A percentile compares a stretch with the other conserved stretches of the same genome.
These are phyloP conservation scores for Ceriagrion tenellum DNA, from an alignment of 2,888 invertebrate species.

Conservation along the genomic window DNA sequence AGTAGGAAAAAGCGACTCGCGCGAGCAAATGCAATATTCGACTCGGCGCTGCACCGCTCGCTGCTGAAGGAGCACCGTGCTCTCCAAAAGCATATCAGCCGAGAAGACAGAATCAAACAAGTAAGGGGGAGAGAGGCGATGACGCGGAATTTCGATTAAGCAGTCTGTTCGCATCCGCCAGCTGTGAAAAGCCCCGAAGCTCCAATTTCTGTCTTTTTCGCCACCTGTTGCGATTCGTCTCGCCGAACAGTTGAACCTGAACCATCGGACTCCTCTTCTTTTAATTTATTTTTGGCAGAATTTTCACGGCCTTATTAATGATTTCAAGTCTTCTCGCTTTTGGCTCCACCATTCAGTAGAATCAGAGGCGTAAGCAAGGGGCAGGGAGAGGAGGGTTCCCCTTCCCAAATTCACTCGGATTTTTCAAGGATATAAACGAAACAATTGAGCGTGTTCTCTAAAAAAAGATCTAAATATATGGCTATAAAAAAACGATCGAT, in stretches of 20 bases:
- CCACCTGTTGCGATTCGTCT: slow-evolving; percentile 32
- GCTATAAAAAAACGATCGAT: too few relatives aligned
- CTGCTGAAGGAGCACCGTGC: not conserved
- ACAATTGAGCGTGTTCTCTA: too few relatives aligned
- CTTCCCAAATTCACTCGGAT: not conserved
- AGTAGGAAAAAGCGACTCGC: too few relatives aligned
- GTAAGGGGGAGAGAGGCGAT: not conserved
- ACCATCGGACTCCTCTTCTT: not conserved
- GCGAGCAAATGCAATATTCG: too few relatives aligned
- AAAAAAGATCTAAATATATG: too few relatives aligned
- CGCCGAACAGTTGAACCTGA: not conserved
- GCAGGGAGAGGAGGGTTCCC: not conserved
- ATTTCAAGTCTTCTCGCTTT: not conserved
- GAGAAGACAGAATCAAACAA: not conserved
- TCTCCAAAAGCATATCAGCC: not conserved
- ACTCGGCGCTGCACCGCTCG: not conserved
- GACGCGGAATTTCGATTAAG: not conserved
- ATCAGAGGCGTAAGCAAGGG: not conserved
- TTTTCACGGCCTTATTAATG: slow-evolving; percentile 21
- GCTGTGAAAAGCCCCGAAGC: not conserved
- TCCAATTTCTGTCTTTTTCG: not conserved
- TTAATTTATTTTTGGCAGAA: not conserved
- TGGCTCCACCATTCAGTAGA: not conserved
- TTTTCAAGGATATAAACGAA: too few relatives aligned
- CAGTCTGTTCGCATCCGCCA: not conserved